Base-by-base conservation (phyloP, 1,140 invertebrate species). In the Psix sp. region DNA sequence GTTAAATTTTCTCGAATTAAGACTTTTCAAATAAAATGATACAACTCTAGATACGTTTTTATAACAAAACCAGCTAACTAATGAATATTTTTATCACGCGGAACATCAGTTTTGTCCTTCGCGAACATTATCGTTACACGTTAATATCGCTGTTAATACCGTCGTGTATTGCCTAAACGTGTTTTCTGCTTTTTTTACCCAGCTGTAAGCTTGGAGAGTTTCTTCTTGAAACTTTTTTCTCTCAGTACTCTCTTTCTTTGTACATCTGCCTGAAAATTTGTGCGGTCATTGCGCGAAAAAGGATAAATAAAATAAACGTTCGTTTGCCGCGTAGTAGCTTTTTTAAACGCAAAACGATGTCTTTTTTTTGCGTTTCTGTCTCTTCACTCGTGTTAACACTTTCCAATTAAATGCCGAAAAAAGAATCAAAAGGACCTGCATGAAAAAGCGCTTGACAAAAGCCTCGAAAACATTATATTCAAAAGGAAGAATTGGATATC, bases 141-240 rank as follows among this genome's bases (percentile, higher is more conserved):
- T 71, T 77, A 77, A 77, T 77, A 75, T 68, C 51, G 60, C 43
- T 59, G 67, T 62, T 72, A 77, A 77, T 54, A 66, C 66, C 33
- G 35, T 54, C 73, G 48, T 59, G 63, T 73, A 78, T 76, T 76
- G 48, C 45, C 54, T 29, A 38, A 60, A 75, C 59, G 63, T 43
- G 21, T 62, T 70, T 70, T 56, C 45, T 46, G 43, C 63, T 66
- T 67, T 67, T 70, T 45, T 36, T 38, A 13, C 52, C 60, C 54
- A 71, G 42, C 57, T 9, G 43, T 45, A 33, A 62, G 35, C 49
- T 62, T 71, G 43, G 40, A 54, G 40, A 54, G 68, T 59, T 43
- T 26, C 54, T 60, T 33, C 56, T 74, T 60, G 48, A 49, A 57
- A 42, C 63, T 62, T 68, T 74, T 68, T 72, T 54, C 48, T 60